A percentile compares a stretch with the other conserved stretches of the same genome.
These are phyloP conservation scores for Drosophila asahinai DNA, from an alignment of 1,140 invertebrate species.

Conservation along the genomic window DNA sequence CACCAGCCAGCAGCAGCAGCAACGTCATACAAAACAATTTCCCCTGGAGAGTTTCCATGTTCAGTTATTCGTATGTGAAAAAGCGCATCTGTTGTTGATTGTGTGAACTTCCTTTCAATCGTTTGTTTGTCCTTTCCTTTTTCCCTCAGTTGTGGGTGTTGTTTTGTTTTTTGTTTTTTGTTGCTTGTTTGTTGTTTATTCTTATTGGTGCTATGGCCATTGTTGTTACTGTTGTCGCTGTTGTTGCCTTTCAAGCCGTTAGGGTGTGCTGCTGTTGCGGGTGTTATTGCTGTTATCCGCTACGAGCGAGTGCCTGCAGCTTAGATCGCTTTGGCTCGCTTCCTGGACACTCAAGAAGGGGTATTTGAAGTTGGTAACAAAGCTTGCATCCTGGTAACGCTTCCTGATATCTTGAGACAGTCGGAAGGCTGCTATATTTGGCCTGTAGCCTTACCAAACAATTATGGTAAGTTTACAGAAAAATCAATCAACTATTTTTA, in stretches of 20 bases:
- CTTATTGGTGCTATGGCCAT: slow-evolving; percentile 42
- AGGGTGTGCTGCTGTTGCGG: slow-evolving; percentile 34
- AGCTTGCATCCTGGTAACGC: not conserved
- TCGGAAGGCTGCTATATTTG: too few species aligned
- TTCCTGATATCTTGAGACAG: not conserved
- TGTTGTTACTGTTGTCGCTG: slow-evolving; percentile 21
- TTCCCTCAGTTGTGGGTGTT: slow-evolving; percentile 2
- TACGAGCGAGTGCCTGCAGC: slow-evolving; percentile 57
- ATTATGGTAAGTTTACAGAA: not conserved
- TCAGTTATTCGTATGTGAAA: slow-evolving; percentile 82
- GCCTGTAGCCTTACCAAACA: not conserved
- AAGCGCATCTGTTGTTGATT: slow-evolving; percentile 82
- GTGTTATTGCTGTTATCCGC: slow-evolving; percentile 81
- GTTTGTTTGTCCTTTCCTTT: slow-evolving; percentile 68
- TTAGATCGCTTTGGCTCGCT: slow-evolving; percentile 25
- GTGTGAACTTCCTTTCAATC: slow-evolving; percentile 83
- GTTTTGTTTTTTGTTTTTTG: slow-evolving; percentile 46
- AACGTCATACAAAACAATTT: slow-evolving; percentile 76
- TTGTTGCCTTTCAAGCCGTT: slow-evolving; percentile 5
- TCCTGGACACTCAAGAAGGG: not conserved
- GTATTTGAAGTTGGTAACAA: not conserved
- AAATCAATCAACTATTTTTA: too few species aligned
- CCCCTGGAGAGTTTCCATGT: slow-evolving; percentile 79
- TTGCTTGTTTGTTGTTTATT: slow-evolving; percentile 51
- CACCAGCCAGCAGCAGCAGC: slow-evolving; percentile 10